Conservation (phyloP, 1,140 invertebrate genomes). For the Gryon sp. region DNA sequence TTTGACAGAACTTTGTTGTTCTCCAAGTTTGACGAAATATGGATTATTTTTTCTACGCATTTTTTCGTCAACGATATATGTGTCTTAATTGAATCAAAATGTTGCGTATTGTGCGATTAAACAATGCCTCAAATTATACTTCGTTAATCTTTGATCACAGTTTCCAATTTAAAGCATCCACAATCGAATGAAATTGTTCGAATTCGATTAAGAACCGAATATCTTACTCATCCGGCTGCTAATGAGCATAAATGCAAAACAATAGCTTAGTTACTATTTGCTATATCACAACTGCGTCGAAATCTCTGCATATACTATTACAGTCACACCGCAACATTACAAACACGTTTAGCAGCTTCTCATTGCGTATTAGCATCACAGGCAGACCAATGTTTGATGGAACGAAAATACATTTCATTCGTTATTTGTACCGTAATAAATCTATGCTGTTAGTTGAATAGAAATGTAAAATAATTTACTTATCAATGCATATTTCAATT, state of each 20-base stretch:
- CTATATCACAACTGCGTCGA: slow-evolving; percentile 47
- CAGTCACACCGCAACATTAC: slow-evolving; percentile 25
- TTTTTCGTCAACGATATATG: too few relatives aligned
- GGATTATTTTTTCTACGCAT: too few relatives aligned
- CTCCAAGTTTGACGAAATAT: too few relatives aligned
- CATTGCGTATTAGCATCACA: slow-evolving; percentile 4
- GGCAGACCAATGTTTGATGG: not conserved
- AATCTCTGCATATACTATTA: slow-evolving; percentile 22
- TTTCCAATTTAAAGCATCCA: slow-evolving; percentile 17
- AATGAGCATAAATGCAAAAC: slow-evolving; percentile 49
- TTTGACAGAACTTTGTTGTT: too few relatives aligned
- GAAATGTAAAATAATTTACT: too few relatives aligned
- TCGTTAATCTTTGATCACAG: slow-evolving; percentile 21
- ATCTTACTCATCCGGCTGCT: slow-evolving; percentile 30
- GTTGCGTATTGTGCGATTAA: too few relatives aligned
- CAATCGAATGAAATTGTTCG: slow-evolving; percentile 24
- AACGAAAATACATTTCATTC: too few relatives aligned
- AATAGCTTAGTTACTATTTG: slow-evolving; percentile 46
- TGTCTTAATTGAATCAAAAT: too few relatives aligned
- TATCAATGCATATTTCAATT: too few relatives aligned
- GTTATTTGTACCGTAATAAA: too few relatives aligned
- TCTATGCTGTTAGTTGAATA: too few relatives aligned
- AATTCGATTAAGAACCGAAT: slow-evolving; percentile 12
- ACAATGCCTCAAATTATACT: slow-evolving; percentile 2
- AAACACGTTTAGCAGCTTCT: slow-evolving; percentile 23